Conservation (phyloP, 2,888 invertebrate genomes). For the Trisateles emortualis region DNA sequence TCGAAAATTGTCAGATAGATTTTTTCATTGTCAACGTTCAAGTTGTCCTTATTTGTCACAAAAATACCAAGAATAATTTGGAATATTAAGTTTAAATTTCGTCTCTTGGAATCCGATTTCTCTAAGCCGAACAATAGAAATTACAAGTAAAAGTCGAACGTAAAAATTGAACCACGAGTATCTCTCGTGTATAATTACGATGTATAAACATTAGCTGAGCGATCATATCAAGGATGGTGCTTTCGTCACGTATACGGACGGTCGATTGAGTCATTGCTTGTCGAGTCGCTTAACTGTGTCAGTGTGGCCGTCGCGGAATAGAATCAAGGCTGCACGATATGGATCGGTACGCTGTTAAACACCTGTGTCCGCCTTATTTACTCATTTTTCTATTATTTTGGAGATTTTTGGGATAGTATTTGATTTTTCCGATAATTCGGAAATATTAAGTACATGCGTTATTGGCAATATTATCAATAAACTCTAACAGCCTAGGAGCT, state of each 20-base stretch:
- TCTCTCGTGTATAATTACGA: slow-evolving; percentile 43
- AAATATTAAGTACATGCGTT: too few species aligned
- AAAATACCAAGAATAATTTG: neutral
- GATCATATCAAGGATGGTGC: slow-evolving; percentile 75
- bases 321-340: slow-evolving; percentile 78
- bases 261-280: slow-evolving; percentile 73
- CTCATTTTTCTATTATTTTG: slow-evolving; percentile 38
- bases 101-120: neutral
- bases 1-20: too few species aligned
- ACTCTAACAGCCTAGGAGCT: too few species aligned
- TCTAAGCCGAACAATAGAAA: neutral
- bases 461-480: too few species aligned
- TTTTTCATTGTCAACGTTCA: too few species aligned
- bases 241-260: slow-evolving; percentile 66
- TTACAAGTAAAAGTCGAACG: neutral
- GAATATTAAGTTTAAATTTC: neutral
- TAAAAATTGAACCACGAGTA: slow-evolving; percentile 15
- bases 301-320: slow-evolving; percentile 80
- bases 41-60: neutral
- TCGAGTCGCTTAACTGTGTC: slow-evolving; percentile 74
- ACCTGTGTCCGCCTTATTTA: slow-evolving; percentile 61
- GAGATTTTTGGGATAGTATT: neutral
- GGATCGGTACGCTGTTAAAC: slow-evolving; percentile 62
- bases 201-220: slow-evolving; percentile 53
- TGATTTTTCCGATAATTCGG: neutral